Evolutionary conservation across 2,888 invertebrate genomes (phyloP).

Genomic region (Eristalis pertinax): DNA sequence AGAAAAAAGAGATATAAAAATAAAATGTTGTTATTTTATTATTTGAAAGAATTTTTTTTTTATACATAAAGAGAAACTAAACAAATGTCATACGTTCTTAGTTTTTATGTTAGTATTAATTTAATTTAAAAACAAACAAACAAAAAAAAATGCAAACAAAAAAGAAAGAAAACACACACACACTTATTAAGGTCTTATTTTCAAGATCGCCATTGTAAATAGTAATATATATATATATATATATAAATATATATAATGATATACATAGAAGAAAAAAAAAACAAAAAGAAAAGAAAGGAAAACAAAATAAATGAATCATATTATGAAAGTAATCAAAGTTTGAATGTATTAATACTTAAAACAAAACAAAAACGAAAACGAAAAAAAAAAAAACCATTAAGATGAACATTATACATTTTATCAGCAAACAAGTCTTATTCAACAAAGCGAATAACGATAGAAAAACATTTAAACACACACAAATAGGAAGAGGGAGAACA

Average conservation of each 20-base stretch:
- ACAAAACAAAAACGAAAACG: slow-evolving; percentile 4
- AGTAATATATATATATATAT: slow-evolving; percentile 64
- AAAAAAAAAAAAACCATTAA: slow-evolving; percentile 18
- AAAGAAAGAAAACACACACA: slow-evolving; percentile 28
- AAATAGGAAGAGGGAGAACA: slow-evolving; percentile 6
- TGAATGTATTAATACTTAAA: slow-evolving; percentile 65
- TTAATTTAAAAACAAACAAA: slow-evolving; percentile 67
- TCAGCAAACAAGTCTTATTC: slow-evolving; percentile 12
- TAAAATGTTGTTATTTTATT: slow-evolving; percentile 67
- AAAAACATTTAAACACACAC: slow-evolving; percentile 11
- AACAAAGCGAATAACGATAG: slow-evolving; percentile 1
- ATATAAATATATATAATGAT: slow-evolving; percentile 63
- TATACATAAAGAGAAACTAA: slow-evolving; percentile 66
- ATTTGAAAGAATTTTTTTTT: slow-evolving; percentile 67
- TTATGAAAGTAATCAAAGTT: slow-evolving; percentile 70
- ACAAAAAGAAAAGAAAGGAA: slow-evolving; percentile 40
- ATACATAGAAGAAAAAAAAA: slow-evolving; percentile 48
- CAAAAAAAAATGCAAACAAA: slow-evolving; percentile 40
- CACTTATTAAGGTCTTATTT: slow-evolving; percentile 74
- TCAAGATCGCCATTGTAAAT: slow-evolving; percentile 74
- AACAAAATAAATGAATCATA: slow-evolving; percentile 72
- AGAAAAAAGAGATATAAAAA: slow-evolving; percentile 19
- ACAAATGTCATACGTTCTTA: slow-evolving; percentile 71
- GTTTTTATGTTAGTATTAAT: slow-evolving; percentile 71
- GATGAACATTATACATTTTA: slow-evolving; percentile 9